These are phyloP conservation scores for Whitmania pigra DNA, from an alignment of 1,140 invertebrate genomes.

Conservation along the genomic window DNA sequence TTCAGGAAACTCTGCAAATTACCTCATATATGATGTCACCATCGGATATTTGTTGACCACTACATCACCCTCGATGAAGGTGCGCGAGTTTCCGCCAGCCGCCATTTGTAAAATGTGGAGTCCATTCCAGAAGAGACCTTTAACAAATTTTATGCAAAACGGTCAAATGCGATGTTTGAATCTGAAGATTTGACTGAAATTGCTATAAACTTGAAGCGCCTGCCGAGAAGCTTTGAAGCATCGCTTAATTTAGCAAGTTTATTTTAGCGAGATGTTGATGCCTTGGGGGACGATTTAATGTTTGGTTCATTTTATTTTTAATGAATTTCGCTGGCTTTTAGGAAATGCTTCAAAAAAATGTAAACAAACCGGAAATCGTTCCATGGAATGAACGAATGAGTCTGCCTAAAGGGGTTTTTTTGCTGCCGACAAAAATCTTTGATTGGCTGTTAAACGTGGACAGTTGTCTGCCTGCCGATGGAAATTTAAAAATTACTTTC, in stretches of 20 bases:
- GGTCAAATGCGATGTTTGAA: too few relatives aligned
- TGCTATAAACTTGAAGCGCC: too few relatives aligned
- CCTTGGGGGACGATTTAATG: too few relatives aligned
- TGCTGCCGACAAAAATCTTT: constrained; percentile 74
- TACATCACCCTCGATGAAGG: constrained; percentile 51
- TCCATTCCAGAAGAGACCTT: constrained; percentile 62
- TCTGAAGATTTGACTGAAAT: too few relatives aligned
- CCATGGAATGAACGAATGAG: constrained; percentile 67
- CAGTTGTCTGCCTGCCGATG: constrained; percentile 60
- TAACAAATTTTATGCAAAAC: too few relatives aligned
- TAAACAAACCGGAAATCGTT: constrained; percentile 62
- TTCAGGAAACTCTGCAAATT: neutral
- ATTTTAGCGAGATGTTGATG: too few relatives aligned
- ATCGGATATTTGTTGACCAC: constrained; percentile 31
- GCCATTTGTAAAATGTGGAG: constrained; percentile 69
- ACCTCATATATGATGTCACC: constrained; percentile 4
- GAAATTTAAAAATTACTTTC: constrained; percentile 23
- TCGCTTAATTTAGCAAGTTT: too few relatives aligned
- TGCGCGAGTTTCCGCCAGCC: constrained; percentile 60
- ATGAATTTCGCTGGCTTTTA: too few relatives aligned
- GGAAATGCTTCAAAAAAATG: too few relatives aligned
- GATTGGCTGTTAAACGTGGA: constrained; percentile 84
- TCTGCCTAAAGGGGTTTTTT: constrained; percentile 52
- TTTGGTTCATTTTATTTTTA: too few relatives aligned
- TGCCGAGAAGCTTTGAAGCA: too few relatives aligned